These are phyloP conservation scores for Drosophila dives DNA, from an alignment of 2,888 invertebrate species.

Conservation along the genomic window DNA sequence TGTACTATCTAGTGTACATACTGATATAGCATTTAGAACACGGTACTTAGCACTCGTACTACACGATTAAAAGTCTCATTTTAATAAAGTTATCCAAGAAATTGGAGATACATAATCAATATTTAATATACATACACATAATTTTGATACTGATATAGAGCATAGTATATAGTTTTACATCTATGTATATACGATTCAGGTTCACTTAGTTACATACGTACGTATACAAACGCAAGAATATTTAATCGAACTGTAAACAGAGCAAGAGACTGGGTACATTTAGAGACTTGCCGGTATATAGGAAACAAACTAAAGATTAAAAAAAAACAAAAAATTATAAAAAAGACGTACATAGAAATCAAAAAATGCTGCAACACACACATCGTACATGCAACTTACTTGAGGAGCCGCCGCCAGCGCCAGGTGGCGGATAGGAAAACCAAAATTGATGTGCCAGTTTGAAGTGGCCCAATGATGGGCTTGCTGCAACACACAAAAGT, in stretches of 20 bases:
- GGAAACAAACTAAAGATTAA: constrained; percentile 36
- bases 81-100: constrained; percentile 28
- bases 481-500: constrained; percentile 71
- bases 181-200: constrained; percentile 53
- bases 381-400: constrained; percentile 85
- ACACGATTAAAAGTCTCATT: constrained; percentile 35
- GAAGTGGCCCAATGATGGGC: constrained; percentile 84
- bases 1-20: constrained; percentile 19
- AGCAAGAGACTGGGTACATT: constrained; percentile 64
- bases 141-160: constrained; percentile 41
- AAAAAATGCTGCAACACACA: constrained; percentile 42
- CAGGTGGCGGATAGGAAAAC: constrained; percentile 93
- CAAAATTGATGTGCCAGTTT: constrained; percentile 95
- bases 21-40: constrained; percentile 23
- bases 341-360: constrained; percentile 44
- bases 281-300: constrained; percentile 59
- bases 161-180: constrained; percentile 43
- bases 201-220: constrained; percentile 67
- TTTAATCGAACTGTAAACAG: constrained; percentile 63
- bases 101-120: constrained; percentile 42
- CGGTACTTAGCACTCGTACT: constrained; percentile 36
- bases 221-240: constrained; percentile 63
- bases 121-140: constrained; percentile 46
- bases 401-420: constrained; percentile 89
- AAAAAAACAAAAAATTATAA: constrained; percentile 25